Evolutionary conservation across 2,797 vertebrate genomes (phyloP).

Genomic region (Rhabdomys pumilio): DNA sequence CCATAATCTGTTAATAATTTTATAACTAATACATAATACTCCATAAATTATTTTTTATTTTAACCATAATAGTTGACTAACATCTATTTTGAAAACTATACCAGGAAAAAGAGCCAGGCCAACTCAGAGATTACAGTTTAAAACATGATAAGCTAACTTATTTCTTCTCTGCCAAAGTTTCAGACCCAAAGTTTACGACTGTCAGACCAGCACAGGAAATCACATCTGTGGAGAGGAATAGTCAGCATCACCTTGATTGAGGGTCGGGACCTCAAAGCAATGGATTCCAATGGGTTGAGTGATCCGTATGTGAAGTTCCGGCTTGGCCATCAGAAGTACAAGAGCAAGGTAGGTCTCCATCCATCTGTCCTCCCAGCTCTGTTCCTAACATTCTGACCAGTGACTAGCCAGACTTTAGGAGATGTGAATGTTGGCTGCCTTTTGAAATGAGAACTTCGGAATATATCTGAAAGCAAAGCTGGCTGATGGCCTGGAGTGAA

Average conservation of each 20-base stretch:
- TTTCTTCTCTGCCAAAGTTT: constrained; percentile 85
- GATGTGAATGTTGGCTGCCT: background rate
- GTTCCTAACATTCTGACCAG: background rate
- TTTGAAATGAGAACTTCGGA: constrained; percentile 32
- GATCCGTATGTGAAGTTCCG: constrained; percentile 98
- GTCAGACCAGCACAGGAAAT: constrained; percentile 95
- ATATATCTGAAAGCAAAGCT: background rate
- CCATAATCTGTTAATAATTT: background rate
- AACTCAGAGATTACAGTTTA: background rate
- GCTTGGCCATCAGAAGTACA: constrained; percentile 98
- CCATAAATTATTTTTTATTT: background rate
- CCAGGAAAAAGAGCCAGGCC: background rate
- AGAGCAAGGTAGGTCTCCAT: constrained; percentile 94
- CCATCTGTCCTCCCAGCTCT: background rate
- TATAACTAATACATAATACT: constrained; percentile 46
- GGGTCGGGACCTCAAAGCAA: constrained; percentile 94
- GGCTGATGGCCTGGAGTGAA: background rate
- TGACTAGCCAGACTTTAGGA: background rate
- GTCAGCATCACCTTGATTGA: constrained; percentile 98
- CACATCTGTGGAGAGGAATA: constrained; percentile 98
- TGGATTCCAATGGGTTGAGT: constrained; percentile 96
- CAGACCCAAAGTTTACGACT: constrained; percentile 97
- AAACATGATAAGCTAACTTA: constrained; percentile 70
- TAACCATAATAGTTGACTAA: background rate
- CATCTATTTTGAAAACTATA: constrained; percentile 33